A percentile compares a stretch with the other conserved stretches of the same genome.
phyloP scores from a whole-genome alignment of 2,888 invertebrate species.

The Scotopteryx bipunctaria region DNA sequence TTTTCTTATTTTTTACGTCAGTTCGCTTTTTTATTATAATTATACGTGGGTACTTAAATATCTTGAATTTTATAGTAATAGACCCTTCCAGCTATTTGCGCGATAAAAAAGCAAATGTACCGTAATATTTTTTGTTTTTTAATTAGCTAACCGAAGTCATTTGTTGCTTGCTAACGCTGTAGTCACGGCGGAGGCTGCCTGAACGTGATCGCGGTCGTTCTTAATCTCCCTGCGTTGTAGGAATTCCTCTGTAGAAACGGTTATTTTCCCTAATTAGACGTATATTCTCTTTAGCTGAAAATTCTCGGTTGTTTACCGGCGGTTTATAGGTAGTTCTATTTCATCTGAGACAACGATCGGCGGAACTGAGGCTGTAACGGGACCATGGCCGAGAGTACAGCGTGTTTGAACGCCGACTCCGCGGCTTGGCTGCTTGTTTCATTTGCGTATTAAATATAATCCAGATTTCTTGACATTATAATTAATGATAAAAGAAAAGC shows the following conservation, averaged over 20 bases:
- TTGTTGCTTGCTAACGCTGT: constrained; percentile 31
- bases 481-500: no score
- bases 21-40: no score
- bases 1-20: no score
- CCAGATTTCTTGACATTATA: background rate
- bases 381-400: constrained; percentile 42
- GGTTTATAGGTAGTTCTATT: constrained; percentile 25
- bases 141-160: constrained; percentile 13
- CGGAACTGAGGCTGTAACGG: constrained; percentile 52
- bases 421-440: constrained; percentile 26
- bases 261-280: constrained; percentile 45
- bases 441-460: constrained; percentile 3
- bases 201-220: constrained; percentile 58
- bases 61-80: background rate
- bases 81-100: background rate
- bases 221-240: constrained; percentile 46
- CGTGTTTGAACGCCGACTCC: constrained; percentile 39
- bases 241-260: constrained; percentile 40
- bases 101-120: constrained; percentile 8
- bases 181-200: constrained; percentile 50
- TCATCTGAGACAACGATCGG: constrained; percentile 35
- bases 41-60: no score
- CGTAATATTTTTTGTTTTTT: constrained; percentile 18
- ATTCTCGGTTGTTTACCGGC: constrained; percentile 29
- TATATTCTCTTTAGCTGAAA: constrained; percentile 26